Base-by-base conservation (phyloP, 1,140 invertebrate genomes). In the Caenorhabditis remanei region DNA sequence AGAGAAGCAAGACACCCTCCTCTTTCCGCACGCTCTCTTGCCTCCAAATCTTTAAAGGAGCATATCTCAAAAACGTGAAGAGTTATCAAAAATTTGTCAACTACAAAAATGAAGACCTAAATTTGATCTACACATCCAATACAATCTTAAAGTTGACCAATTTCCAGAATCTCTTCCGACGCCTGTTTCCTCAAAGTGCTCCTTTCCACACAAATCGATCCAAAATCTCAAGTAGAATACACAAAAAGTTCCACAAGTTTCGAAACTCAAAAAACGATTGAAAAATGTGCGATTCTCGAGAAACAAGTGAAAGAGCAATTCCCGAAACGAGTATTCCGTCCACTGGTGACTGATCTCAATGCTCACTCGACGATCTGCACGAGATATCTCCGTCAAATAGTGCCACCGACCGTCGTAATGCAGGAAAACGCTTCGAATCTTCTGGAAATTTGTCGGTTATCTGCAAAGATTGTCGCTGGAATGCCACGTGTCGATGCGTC, bases 131-230 rank as follows among this genome's bases (percentile, higher is more conserved):
- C 32, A 32, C 32, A 32, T 0, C 32, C 32, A 32, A 53, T 53
- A n/a, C 46, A 50, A 50, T 50, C 4, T 50, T 4, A 16, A 50
- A 9, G 9, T 11, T 50, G 8, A 16, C 8, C 1, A 50, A 50
- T 79, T 79, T 79, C 14, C 71, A 79, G 71, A 9, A 79, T 79
- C 3, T 24, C 71, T 9, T 21, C 43, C 0, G 71, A 79, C 11
- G 11, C 71, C 0, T 50, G 71, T 24, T 79, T 79, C 71, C 46
- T 79, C 8, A 79, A 79, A 79, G n/a, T 79, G 6, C 46, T 79
- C 13, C 24, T 79, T 21, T 79, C 71, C 43, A 79, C 71, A 11
- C 71, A 79, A 79, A 79, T 79, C n/a, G 71, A 79, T 24, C 46
- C 71, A 24, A 50, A 48, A 50, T 21, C 43, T 79, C 71, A 50